Conservation (phyloP, 2,113 vertebrate genomes). For the Pagrus major region DNA sequence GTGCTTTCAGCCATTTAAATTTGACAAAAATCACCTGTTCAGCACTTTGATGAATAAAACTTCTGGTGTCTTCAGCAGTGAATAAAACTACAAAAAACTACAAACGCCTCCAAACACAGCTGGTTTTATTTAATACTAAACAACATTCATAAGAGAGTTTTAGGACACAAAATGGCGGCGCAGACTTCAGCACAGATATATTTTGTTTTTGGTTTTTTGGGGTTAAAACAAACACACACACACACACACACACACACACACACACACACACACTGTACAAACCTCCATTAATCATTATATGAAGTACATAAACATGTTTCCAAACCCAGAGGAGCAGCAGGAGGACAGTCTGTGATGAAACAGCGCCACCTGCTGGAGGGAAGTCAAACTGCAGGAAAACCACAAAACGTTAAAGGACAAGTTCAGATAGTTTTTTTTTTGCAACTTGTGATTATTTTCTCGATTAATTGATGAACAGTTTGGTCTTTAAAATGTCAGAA, state of each 20-base stretch:
- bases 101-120: too few species aligned
- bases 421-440: too few species aligned
- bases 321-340: slow-evolving; percentile 5
- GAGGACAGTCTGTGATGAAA: background rate
- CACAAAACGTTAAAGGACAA: background rate
- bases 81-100: slow-evolving; percentile 1
- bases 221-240: background rate
- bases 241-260: background rate
- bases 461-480: too few species aligned
- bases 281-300: slow-evolving; percentile 16
- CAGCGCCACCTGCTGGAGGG: slow-evolving; percentile 19
- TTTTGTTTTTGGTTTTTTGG: background rate
- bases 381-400: background rate
- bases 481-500: too few species aligned
- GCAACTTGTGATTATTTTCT: too few species aligned
- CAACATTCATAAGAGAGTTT: slow-evolving; percentile 8
- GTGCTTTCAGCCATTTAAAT: slow-evolving; percentile 20
- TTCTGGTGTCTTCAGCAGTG: background rate
- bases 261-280: background rate
- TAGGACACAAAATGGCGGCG: background rate
- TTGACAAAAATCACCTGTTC: background rate
- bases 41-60: slow-evolving; percentile 26
- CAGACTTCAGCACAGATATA: slow-evolving; percentile 15
- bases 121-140: slow-evolving; percentile 9
- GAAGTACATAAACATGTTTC: background rate